Conservation (phyloP, 1,140 invertebrate species). For the Adelges cooleyi region DNA sequence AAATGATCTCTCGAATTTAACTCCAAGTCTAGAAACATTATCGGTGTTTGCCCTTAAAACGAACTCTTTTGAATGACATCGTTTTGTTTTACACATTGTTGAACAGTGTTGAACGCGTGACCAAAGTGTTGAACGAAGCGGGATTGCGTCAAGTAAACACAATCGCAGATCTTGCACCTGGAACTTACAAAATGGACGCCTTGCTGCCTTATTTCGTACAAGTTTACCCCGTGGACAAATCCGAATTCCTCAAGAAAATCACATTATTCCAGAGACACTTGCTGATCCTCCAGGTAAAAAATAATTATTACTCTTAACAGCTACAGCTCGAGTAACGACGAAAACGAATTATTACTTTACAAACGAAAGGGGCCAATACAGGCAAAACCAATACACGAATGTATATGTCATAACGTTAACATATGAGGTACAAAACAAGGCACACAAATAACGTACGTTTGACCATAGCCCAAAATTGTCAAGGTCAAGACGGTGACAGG, state of each 20-base stretch:
- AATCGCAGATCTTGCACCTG: background rate
- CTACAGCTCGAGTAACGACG: background rate
- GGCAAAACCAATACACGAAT: too few species aligned
- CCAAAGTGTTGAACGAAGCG: background rate
- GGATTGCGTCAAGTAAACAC: constrained; percentile 2
- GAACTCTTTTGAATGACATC: background rate
- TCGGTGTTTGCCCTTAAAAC: too few species aligned
- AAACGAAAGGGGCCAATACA: background rate
- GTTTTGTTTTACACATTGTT: background rate
- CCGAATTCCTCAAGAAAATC: constrained; percentile 9
- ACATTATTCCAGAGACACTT: constrained; percentile 10
- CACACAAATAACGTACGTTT: too few species aligned
- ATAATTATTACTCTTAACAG: background rate
- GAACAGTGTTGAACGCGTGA: background rate
- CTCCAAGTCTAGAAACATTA: too few species aligned
- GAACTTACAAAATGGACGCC: constrained; percentile 19
- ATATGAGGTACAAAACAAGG: too few species aligned
- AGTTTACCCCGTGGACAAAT: constrained; percentile 4
- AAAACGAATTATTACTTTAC: background rate
- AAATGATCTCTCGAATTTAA: too few species aligned
- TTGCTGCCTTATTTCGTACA: constrained; percentile 16
- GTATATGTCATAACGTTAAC: too few species aligned
- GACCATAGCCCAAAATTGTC: too few species aligned
- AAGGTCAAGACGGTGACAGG: too few species aligned
- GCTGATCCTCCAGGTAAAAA: constrained; percentile 3